Conservation (phyloP, 1,140 invertebrate species). For the Platorchestia sp. region DNA sequence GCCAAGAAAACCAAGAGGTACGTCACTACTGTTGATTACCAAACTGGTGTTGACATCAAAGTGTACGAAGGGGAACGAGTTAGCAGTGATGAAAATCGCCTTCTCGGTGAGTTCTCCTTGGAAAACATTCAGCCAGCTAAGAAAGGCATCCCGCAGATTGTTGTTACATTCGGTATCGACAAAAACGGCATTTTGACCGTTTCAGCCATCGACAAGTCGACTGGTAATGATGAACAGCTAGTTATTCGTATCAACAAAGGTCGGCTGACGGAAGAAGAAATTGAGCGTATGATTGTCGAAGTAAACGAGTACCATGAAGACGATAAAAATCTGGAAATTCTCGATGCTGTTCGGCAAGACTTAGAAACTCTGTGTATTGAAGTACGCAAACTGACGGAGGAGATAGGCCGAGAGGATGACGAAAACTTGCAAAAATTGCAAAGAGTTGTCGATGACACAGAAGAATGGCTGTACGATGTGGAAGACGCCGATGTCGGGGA, state of each 20-base stretch:
- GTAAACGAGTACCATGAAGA: slow-evolving; percentile 97
- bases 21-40: slow-evolving; percentile 98
- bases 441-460: not conserved
- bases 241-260: slow-evolving; percentile 86
- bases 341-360: slow-evolving; percentile 91
- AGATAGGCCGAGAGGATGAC: not conserved
- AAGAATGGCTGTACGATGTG: not conserved
- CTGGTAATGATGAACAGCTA: slow-evolving; percentile 98
- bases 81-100: slow-evolving; percentile 99
- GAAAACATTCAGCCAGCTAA: slow-evolving; percentile 98
- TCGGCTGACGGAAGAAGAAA: slow-evolving; percentile 76
- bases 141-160: slow-evolving; percentile 98
- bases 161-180: slow-evolving; percentile 89
- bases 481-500: not conserved
- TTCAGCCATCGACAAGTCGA: slow-evolving; percentile 98
- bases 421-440: not conserved
- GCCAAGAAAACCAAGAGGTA: slow-evolving; percentile 99
- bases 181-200: slow-evolving; percentile 89
- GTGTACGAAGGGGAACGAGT: slow-evolving; percentile 72
- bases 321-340: slow-evolving; percentile 97
- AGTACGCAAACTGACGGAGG: not conserved
- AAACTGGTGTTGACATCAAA: slow-evolving; percentile 90
- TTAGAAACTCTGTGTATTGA: slow-evolving; percentile 77
- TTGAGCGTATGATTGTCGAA: slow-evolving; percentile 78
- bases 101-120: slow-evolving; percentile 97